Conservation (phyloP, 2,888 invertebrate genomes). For the Polymixis lichenea region DNA sequence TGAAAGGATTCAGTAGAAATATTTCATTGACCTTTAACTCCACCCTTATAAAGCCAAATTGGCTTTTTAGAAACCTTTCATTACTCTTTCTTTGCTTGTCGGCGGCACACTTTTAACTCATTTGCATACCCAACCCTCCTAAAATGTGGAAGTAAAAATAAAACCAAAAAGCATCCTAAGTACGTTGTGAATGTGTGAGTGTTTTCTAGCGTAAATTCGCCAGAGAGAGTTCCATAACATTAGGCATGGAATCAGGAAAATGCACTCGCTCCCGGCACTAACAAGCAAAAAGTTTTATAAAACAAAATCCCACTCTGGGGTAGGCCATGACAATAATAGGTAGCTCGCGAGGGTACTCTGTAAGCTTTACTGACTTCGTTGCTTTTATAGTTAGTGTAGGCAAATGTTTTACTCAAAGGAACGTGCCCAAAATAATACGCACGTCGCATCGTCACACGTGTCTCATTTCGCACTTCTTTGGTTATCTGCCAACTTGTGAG, state of each 20-base stretch:
- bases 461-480: slow-evolving; percentile 47
- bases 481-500: slow-evolving; percentile 42
- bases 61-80: neutral
- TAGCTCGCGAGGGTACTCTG: slow-evolving; percentile 43
- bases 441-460: slow-evolving; percentile 28
- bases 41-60: neutral
- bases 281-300: slow-evolving; percentile 69
- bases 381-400: slow-evolving; percentile 45
- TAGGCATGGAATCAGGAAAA: slow-evolving; percentile 68
- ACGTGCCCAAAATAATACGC: slow-evolving; percentile 54
- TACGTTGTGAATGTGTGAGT: slow-evolving; percentile 40
- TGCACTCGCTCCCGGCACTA: slow-evolving; percentile 62
- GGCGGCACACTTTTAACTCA: slow-evolving; percentile 21
- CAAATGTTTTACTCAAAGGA: slow-evolving; percentile 53
- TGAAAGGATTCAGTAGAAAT: neutral
- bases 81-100: slow-evolving; percentile 28
- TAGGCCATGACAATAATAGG: slow-evolving; percentile 49
- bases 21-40: neutral
- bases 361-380: slow-evolving; percentile 38
- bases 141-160: slow-evolving; percentile 46
- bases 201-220: slow-evolving; percentile 59
- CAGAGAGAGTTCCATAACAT: slow-evolving; percentile 69
- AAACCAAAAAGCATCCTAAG: slow-evolving; percentile 38
- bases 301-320: slow-evolving; percentile 56
- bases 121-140: slow-evolving; percentile 38